Evolutionary conservation across 2,113 vertebrate species (phyloP).

Genomic region (Malurus melanocephalus): DNA sequence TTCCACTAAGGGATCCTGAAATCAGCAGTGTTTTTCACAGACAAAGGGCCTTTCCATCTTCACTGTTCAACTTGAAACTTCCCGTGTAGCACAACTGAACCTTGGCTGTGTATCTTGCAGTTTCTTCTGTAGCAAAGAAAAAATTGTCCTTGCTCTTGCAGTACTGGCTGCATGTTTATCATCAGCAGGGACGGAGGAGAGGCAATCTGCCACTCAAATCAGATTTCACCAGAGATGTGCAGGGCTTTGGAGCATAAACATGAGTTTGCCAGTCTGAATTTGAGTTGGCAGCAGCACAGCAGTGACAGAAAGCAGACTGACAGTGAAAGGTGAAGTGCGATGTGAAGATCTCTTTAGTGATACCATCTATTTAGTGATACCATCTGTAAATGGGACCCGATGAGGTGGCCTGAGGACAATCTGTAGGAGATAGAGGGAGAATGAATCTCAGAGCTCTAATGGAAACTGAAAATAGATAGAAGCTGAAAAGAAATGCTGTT

Average conservation of each 20-base stretch:
- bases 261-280: background rate
- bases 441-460: background rate
- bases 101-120: background rate
- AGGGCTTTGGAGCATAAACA: background rate
- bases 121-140: background rate
- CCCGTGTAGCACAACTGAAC: background rate
- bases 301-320: background rate
- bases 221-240: background rate
- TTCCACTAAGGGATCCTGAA: background rate
- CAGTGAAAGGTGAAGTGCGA: background rate
- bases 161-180: background rate
- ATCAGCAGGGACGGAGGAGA: background rate
- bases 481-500: background rate
- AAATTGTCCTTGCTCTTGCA: background rate
- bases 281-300: background rate
- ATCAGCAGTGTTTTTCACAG: background rate
- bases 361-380: background rate
- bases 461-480: background rate
- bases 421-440: background rate
- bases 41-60: background rate
- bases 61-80: background rate
- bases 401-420: background rate
- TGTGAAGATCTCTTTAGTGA: background rate
- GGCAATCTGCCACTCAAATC: background rate
- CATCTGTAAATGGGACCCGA: background rate